These are phyloP conservation scores for Acromyrmex charruanus DNA, from an alignment of 1,140 invertebrate genomes.

Conservation along the genomic window DNA sequence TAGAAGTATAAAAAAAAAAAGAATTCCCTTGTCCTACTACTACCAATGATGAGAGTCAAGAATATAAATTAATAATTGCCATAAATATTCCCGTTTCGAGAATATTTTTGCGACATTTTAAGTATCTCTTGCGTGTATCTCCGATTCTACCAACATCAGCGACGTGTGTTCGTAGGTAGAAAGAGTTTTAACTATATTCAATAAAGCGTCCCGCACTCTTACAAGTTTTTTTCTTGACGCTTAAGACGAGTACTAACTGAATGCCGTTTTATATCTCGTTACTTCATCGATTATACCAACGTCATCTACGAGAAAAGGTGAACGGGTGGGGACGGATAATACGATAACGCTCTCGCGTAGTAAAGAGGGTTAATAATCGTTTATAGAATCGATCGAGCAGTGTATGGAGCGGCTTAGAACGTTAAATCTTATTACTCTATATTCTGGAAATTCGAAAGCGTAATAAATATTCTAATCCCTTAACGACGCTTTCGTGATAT, in stretches of 20 bases:
- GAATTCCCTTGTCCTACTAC: slow-evolving; percentile 74
- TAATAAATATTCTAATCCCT: slow-evolving; percentile 53
- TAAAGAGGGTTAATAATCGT: slow-evolving; percentile 43
- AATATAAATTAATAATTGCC: slow-evolving; percentile 75
- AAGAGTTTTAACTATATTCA: slow-evolving; percentile 83
- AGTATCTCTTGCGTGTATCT: slow-evolving; percentile 71
- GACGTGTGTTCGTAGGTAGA: slow-evolving; percentile 77
- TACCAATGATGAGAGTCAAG: slow-evolving; percentile 62
- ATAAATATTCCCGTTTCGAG: slow-evolving; percentile 30
- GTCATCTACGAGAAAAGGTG: slow-evolving; percentile 78
- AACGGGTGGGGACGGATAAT: slow-evolving; percentile 83
- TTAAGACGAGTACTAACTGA: slow-evolving; percentile 84
- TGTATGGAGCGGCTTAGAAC: slow-evolving; percentile 44
- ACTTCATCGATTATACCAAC: slow-evolving; percentile 77
- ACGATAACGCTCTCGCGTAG: slow-evolving; percentile 75
- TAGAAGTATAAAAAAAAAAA: slow-evolving; percentile 69
- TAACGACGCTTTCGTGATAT: slow-evolving; percentile 29
- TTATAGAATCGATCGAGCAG: slow-evolving; percentile 54
- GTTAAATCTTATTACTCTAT: slow-evolving; percentile 46
- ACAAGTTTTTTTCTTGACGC: slow-evolving; percentile 79
- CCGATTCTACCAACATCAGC: slow-evolving; percentile 70
- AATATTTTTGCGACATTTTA: slow-evolving; percentile 50
- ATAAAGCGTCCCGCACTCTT: slow-evolving; percentile 86
- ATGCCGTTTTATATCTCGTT: slow-evolving; percentile 65
- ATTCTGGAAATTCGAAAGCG: slow-evolving; percentile 39